phyloP scores from a whole-genome alignment of 2,888 invertebrate species.

The Automeris io region DNA sequence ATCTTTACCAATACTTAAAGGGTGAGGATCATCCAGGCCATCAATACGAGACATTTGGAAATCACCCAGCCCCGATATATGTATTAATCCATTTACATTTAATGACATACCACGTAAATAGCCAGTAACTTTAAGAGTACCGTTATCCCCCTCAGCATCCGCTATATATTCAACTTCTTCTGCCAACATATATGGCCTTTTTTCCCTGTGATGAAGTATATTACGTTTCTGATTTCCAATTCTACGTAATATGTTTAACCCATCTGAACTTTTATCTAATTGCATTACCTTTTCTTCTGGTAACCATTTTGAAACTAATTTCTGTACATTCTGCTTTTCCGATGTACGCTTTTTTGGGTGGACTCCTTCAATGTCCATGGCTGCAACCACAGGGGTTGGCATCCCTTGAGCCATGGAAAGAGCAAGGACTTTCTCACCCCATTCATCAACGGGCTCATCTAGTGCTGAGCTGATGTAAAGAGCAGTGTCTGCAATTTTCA shows the following conservation, averaged over 20 bases:
- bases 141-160: conserved; percentile 62
- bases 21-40: conserved; percentile 82
- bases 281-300: conserved; percentile 89
- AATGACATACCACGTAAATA: conserved; percentile 90
- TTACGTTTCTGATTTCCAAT: conserved; percentile 91
- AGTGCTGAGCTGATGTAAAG: conserved; percentile 86
- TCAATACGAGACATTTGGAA: conserved; percentile 93
- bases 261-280: conserved; percentile 86
- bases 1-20: conserved; percentile 72
- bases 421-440: conserved; percentile 87
- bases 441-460: conserved; percentile 84
- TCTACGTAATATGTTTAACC: conserved; percentile 79
- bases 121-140: conserved; percentile 89
- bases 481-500: conserved; percentile 91
- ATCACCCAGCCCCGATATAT: conserved; percentile 95
- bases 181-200: conserved; percentile 89
- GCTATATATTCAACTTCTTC: conserved; percentile 85
- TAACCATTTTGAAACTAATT: conserved; percentile 81
- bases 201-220: conserved; percentile 82
- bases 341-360: conserved; percentile 84
- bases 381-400: conserved; percentile 86
- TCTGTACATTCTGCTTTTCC: conserved; percentile 81
- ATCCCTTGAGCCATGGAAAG: conserved; percentile 87
- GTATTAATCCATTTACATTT: conserved; percentile 92
- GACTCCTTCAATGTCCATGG: conserved; percentile 85